Percentiles rank a stretch among this genome's conserved stretches.
Conservation (phyloP, 2,888 invertebrate genomes). For the Xylocampa areola region DNA sequence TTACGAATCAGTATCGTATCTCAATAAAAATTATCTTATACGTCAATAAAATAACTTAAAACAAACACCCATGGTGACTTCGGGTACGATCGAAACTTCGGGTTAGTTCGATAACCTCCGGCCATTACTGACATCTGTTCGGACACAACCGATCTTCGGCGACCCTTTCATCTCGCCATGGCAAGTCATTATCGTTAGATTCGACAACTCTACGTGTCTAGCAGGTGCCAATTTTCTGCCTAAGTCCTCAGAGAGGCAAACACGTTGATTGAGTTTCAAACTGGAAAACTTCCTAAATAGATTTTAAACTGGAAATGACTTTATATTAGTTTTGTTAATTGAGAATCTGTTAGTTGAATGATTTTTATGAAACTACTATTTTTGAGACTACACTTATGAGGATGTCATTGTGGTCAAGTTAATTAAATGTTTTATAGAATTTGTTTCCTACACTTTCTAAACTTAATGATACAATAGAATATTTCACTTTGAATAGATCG, state of each 20-base stretch:
- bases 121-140: constrained; percentile 53
- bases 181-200: constrained; percentile 66
- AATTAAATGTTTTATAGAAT: too few relatives aligned
- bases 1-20: not conserved
- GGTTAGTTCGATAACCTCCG: constrained; percentile 74
- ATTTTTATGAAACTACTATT: constrained; percentile 15
- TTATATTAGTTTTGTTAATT: constrained; percentile 44
- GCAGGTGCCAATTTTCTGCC: constrained; percentile 45
- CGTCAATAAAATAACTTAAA: constrained; percentile 41
- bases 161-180: constrained; percentile 74
- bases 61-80: constrained; percentile 40
- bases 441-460: too few relatives aligned
- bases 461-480: not conserved
- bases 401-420: too few relatives aligned
- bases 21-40: constrained; percentile 17
- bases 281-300: constrained; percentile 44
- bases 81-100: constrained; percentile 62
- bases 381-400: too few relatives aligned
- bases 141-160: constrained; percentile 70
- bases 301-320: constrained; percentile 38
- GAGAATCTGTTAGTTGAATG: constrained; percentile 10
- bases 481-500: constrained; percentile 9
- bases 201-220: constrained; percentile 43
- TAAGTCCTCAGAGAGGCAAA: constrained; percentile 54
- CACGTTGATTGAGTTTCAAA: constrained; percentile 45